phyloP scores from a whole-genome alignment of 2,888 invertebrate genomes.

The Stenoptilia bipunctidactyla region DNA sequence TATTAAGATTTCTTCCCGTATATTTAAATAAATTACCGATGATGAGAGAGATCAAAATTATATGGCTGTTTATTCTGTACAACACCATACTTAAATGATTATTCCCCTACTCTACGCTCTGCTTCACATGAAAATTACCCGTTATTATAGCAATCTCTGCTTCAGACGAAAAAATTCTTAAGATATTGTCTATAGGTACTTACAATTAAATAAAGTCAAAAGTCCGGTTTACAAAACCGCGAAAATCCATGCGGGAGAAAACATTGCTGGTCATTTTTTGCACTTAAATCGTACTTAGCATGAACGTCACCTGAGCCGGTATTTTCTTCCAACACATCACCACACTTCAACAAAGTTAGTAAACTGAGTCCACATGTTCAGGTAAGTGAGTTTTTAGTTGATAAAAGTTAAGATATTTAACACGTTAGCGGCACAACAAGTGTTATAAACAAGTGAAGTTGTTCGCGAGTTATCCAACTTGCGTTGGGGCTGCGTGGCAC shows the following conservation, averaged over 20 bases:
- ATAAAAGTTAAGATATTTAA: constrained; percentile 4
- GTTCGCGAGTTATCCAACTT: constrained; percentile 52
- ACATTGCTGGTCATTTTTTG: constrained; percentile 50
- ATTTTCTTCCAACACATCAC: constrained; percentile 53
- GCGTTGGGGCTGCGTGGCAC: constrained; percentile 42
- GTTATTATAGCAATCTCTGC: constrained; percentile 8
- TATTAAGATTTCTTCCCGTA: too few relatives aligned
- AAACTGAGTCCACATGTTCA: constrained; percentile 36
- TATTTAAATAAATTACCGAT: too few relatives aligned
- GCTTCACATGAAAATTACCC: constrained; percentile 19
- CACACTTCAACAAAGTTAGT: constrained; percentile 31
- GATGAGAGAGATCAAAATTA: too few relatives aligned
- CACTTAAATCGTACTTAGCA: constrained; percentile 58
- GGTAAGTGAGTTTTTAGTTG: constrained; percentile 22
- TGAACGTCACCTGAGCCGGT: constrained; percentile 39
- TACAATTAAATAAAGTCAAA: constrained; percentile 25
- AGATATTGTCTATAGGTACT: constrained; percentile 19
- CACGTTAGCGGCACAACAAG: constrained; percentile 34
- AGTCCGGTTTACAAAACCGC: constrained; percentile 26
- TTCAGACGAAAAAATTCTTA: constrained; percentile 16
- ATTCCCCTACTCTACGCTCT: constrained; percentile 14
- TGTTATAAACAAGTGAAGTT: constrained; percentile 53
- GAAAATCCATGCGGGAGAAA: constrained; percentile 33
- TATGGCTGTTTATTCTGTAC: too few relatives aligned
- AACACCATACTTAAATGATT: background rate